Evolutionary conservation across 2,797 vertebrate species (phyloP).

Genomic region (Chiloscyllium punctatum): DNA sequence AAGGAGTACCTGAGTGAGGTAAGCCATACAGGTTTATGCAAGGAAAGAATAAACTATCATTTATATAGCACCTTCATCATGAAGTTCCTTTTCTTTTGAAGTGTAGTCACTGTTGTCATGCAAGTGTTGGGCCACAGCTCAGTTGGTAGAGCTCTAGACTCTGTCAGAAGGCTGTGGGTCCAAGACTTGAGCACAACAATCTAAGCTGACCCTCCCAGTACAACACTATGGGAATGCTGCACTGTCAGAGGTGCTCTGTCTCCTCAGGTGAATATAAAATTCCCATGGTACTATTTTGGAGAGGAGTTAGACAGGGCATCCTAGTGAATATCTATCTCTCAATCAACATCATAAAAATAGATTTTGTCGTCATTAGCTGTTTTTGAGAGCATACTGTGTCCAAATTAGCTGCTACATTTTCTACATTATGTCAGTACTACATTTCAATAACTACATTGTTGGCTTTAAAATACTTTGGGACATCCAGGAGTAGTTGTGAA

Average conservation of each 20-base stretch:
- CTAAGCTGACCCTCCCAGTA: background rate
- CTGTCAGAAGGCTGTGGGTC: background rate
- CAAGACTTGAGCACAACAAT: background rate
- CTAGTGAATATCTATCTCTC: background rate
- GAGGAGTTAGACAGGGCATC: background rate
- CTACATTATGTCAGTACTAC: background rate
- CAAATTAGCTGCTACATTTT: background rate
- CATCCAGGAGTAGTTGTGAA: background rate
- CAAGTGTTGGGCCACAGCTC: background rate
- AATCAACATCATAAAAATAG: background rate
- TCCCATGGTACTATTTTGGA: background rate
- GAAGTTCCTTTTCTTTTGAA: background rate
- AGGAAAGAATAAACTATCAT: background rate
- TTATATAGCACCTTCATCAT: background rate
- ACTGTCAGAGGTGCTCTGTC: background rate
- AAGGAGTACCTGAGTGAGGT: conserved; percentile 25
- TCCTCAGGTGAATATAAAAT: background rate
- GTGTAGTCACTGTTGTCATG: background rate
- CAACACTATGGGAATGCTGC: no score
- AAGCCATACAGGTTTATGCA: background rate
- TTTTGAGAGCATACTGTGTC: background rate
- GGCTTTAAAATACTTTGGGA: background rate
- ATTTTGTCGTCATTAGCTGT: background rate
- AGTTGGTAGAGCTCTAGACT: background rate
- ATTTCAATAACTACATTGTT: no score